Evolutionary conservation across 2,888 invertebrate species (phyloP), one percentile per base, ranked within the genome.

Genomic region (Pemphredon lugubris): DNA sequence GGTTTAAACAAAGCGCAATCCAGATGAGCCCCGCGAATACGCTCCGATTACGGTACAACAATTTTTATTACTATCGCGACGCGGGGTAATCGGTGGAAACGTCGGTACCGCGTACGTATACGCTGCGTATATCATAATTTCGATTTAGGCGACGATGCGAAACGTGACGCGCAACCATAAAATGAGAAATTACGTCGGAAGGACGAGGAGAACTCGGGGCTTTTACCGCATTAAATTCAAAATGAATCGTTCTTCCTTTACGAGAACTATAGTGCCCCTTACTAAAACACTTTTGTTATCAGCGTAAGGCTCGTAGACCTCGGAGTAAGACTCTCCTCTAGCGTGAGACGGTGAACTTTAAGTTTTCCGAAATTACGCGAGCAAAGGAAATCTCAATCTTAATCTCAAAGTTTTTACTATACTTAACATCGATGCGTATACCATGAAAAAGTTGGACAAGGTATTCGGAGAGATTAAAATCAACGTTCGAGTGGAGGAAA

Each of bases 381-480:
- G 44, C 48, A 18, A 21, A 11, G 66, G 44, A 60, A 63, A 61
- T 58, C 30, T 47, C 37, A 61, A 40, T 67, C 61, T 61, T 60
- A 61, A 71, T 71, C 57, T 37, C 47, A 53, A 67, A 71, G 55
- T 71, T 71, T 66, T 51, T 60, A 40, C 34, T 45, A 11, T 67
- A 61, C 58, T 61, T 47, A 70, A 60, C 48, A 66, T 55, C 59
- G 50, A 57, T 68, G 14, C 30, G n/a, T n/a, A 57, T 45, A 54
- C 59, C 66, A 70, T 70, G 59, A 59, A 60, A 57, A 71, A 67
- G 55, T 71, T 71, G 60, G 71, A 67, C 60, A 67, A 47, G 47
- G 45, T 47, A 47, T 57, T 23, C 45, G 32, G 20, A 7, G 26
- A 47, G 71, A 67, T 71, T 71, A 67, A 67, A 53, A 67, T 67